Conservation (phyloP, 2,797 vertebrate species). For the Corythornis leucogaster region DNA sequence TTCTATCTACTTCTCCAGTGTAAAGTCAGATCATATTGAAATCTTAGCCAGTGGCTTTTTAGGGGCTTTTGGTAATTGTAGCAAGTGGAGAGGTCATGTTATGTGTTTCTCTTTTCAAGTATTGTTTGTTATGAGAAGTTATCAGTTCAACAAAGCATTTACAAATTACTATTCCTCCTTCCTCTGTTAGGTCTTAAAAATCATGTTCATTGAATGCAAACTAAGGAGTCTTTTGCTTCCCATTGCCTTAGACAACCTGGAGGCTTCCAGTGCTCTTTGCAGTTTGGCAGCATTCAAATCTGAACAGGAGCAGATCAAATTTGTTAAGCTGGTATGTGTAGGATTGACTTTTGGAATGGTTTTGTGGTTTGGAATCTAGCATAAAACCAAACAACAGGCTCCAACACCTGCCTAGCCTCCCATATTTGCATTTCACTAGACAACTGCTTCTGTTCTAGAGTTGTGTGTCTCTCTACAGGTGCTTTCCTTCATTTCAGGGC, state of each 20-base stretch:
- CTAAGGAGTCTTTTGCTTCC: not conserved
- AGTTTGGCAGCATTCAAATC: not conserved
- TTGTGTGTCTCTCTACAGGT: rapidly evolving
- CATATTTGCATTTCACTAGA: not conserved
- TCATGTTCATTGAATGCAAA: not conserved
- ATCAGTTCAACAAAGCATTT: not conserved
- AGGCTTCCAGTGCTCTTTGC: not conserved
- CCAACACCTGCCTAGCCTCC: not conserved
- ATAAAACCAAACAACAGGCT: not conserved
- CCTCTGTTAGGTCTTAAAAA: not conserved
- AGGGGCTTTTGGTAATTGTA: not conserved
- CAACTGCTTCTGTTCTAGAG: not conserved
- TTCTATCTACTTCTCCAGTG: not conserved
- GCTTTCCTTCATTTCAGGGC: not conserved
- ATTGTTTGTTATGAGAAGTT: not conserved
- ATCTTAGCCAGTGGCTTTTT: not conserved
- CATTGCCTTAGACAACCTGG: not conserved
- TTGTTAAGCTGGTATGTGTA: not conserved
- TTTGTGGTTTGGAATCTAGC: not conserved
- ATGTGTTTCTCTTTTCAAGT: not conserved
- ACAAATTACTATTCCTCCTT: not conserved
- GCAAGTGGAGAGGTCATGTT: not conserved
- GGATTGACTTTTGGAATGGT: not conserved
- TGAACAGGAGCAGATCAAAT: not conserved
- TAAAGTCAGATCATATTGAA: not conserved